These are phyloP conservation scores for Eudorcas thomsonii DNA, from an alignment of 2,113 vertebrate genomes.

Conservation along the genomic window DNA sequence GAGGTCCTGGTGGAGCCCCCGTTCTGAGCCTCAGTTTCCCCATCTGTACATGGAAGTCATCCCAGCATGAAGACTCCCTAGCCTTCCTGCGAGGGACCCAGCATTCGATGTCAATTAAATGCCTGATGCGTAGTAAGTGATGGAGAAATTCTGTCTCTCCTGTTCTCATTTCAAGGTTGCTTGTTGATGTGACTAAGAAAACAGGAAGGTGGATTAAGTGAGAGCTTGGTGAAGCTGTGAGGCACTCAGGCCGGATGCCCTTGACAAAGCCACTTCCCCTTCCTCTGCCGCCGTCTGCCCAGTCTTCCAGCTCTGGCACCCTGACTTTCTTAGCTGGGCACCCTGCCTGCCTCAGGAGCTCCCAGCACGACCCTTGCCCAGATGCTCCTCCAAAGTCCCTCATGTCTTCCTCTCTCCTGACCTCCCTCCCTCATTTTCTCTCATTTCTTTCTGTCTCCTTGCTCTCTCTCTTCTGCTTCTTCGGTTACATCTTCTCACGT, in stretches of 20 bases:
- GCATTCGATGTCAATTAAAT: neutral
- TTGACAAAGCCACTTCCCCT: neutral
- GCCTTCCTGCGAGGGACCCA: neutral
- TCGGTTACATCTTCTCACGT: too few species aligned
- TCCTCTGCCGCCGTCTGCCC: neutral
- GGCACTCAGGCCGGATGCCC: neutral
- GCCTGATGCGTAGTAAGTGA: neutral
- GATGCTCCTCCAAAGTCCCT: neutral
- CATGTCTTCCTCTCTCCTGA: rapidly evolving
- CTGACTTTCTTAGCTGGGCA: rapidly evolving
- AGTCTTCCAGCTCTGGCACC: neutral
- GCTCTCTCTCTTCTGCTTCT: neutral
- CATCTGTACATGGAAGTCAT: neutral
- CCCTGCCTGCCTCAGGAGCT: neutral
- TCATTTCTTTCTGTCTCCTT: neutral
- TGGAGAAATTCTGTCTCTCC: neutral
- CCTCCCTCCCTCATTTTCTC: too few species aligned
- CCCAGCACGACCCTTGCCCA: neutral
- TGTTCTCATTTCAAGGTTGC: neutral
- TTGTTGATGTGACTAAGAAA: neutral
- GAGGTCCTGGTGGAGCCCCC: neutral
- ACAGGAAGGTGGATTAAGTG: neutral
- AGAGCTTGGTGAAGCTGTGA: neutral
- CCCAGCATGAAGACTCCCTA: neutral
- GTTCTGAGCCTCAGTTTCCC: neutral